Evolutionary conservation across 37 sponge, comb jelly and placozoan species (phyloP).

Genomic region (Chondrilla cf. caribensis): DNA sequence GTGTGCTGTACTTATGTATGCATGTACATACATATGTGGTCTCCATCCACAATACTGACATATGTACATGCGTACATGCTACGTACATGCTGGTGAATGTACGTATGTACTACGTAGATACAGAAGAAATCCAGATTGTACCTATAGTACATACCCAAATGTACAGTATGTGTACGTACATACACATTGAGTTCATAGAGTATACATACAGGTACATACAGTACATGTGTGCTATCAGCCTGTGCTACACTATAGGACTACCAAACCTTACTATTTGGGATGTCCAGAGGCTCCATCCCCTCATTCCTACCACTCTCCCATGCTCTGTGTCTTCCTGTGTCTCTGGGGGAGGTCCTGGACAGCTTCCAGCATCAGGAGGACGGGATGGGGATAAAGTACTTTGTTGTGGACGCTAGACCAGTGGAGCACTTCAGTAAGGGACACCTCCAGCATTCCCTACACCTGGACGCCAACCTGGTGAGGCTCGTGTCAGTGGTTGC

Average conservation of each 20-base stretch:
- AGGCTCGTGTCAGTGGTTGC: neutral
- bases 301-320: slow-evolving; percentile 33
- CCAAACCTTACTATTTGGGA: slow-evolving; percentile 69
- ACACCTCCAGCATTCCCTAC: slow-evolving; percentile 63
- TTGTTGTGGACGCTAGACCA: slow-evolving; percentile 90
- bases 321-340: slow-evolving; percentile 83
- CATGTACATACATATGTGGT: neutral
- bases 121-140: too few relatives aligned
- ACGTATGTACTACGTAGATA: too few relatives aligned
- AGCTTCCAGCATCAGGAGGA: slow-evolving; percentile 9
- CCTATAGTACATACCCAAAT: too few relatives aligned
- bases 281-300: slow-evolving; percentile 7
- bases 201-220: too few relatives aligned
- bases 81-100: too few relatives aligned
- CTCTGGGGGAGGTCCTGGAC: slow-evolving; percentile 73
- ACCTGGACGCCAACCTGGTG: slow-evolving; percentile 81
- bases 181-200: neutral
- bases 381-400: slow-evolving; percentile 50
- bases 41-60: too few relatives aligned
- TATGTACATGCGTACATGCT: too few relatives aligned
- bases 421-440: slow-evolving; percentile 79
- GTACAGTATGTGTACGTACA: neutral
- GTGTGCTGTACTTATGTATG: neutral
- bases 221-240: too few relatives aligned
- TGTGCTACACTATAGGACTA: slow-evolving; percentile 44